A percentile compares a stretch with the other conserved stretches of the same genome.
Conservation (phyloP, 2,797 vertebrate species). For the Cossypha caffra region DNA sequence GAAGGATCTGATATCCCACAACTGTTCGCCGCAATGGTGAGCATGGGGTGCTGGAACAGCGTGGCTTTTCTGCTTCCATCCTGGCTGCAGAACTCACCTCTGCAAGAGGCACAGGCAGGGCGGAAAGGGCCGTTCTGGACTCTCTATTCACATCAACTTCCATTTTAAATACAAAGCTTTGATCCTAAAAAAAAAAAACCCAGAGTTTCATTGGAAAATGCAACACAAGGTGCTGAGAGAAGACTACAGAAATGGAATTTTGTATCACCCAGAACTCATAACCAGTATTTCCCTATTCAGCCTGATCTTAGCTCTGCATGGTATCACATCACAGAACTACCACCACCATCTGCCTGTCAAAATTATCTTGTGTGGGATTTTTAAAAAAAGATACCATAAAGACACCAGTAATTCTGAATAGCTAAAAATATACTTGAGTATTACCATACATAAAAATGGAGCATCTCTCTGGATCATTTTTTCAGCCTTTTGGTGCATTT, state of each 20-base stretch:
- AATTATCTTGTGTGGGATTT: not conserved
- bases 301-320: not conserved
- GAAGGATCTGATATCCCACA: conserved; percentile 93
- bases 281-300: not conserved
- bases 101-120: conserved; percentile 78
- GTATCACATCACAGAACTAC: not conserved
- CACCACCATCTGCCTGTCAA: not conserved
- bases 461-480: not conserved
- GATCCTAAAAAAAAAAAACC: conserved; percentile 71
- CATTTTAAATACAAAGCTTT: conserved; percentile 82
- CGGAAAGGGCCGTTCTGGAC: conserved; percentile 81
- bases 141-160: conserved; percentile 91
- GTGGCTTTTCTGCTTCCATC: conserved; percentile 86
- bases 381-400: not conserved
- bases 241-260: not conserved
- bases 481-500: not conserved
- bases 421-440: not conserved
- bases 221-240: not conserved
- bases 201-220: conserved; percentile 48
- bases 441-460: not conserved
- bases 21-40: conserved; percentile 90
- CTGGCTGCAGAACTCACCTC: conserved; percentile 82
- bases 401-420: not conserved
- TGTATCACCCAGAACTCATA: not conserved
- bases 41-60: conserved; percentile 94